A percentile compares a stretch with the other conserved stretches of the same genome.
phyloP scores from a whole-genome alignment of 2,797 vertebrate species.

The Gymnodraco acuticeps region DNA sequence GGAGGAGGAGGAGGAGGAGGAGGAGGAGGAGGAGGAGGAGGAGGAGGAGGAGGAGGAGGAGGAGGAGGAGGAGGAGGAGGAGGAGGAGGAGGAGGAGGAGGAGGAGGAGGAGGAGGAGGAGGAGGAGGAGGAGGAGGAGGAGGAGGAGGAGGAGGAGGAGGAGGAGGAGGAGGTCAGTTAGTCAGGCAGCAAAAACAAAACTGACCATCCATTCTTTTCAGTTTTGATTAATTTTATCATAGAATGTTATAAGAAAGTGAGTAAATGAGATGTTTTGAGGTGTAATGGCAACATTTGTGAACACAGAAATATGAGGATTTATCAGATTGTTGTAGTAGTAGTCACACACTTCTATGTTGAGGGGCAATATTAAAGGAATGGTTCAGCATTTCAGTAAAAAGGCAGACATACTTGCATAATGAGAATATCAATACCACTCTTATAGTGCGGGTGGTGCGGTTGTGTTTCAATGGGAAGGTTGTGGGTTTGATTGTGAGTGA shows the following conservation, averaged over 20 bases:
- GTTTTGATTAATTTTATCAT: neutral
- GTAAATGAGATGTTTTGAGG: neutral
- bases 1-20: conserved; percentile 32
- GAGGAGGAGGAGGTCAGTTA: conserved; percentile 42
- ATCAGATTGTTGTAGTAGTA: neutral
- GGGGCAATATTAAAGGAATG: neutral
- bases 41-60: conserved; percentile 25
- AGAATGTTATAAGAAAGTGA: neutral
- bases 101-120: conserved; percentile 31
- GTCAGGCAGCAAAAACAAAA: conserved; percentile 46
- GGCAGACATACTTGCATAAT: neutral
- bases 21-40: conserved; percentile 33
- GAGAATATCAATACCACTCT: neutral
- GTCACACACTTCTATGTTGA: neutral
- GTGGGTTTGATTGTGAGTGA: too few relatives aligned
- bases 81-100: conserved; percentile 26
- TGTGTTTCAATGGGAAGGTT: too few relatives aligned
- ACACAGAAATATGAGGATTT: neutral
- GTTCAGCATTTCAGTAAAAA: neutral
- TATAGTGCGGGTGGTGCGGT: too few relatives aligned
- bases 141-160: conserved; percentile 31
- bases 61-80: conserved; percentile 38
- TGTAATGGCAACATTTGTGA: neutral
- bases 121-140: conserved; percentile 25
- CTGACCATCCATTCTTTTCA: conserved; percentile 14